phyloP scores from a whole-genome alignment of 2,888 invertebrate species.

The Vesta saturnalis region DNA sequence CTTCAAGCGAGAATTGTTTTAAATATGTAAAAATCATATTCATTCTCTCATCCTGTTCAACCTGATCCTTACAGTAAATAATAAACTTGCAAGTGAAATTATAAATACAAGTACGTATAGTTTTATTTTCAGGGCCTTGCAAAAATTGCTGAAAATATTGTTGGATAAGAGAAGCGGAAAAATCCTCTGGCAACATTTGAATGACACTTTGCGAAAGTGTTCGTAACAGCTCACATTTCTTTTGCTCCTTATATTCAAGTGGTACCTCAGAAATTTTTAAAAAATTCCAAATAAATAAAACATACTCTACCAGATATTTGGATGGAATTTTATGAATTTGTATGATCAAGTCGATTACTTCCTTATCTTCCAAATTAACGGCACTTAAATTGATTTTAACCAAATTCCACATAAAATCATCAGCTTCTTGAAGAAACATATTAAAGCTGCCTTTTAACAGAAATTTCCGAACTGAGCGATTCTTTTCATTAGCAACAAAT shows the following conservation, averaged over 20 bases:
- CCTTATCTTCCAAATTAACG: background rate
- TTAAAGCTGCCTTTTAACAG: constrained; percentile 20
- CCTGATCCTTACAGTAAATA: constrained; percentile 8
- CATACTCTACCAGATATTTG: constrained; percentile 3
- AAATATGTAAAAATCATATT: background rate
- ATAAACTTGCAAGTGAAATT: constrained; percentile 13
- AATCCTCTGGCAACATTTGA: background rate
- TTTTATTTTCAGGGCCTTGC: background rate
- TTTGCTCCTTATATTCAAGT: background rate
- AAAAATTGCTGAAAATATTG: background rate
- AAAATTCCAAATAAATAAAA: constrained; percentile 10
- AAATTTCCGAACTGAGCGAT: constrained; percentile 18
- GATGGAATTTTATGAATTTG: background rate
- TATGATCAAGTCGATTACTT: background rate
- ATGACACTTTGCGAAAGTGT: background rate
- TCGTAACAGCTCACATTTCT: background rate
- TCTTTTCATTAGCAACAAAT: constrained; percentile 10
- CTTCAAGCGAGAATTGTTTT: background rate
- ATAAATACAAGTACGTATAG: background rate
- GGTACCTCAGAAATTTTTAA: background rate
- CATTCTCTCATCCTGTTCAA: background rate
- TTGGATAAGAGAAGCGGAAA: background rate
- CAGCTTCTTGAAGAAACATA: constrained; percentile 18
- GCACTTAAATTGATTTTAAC: background rate
- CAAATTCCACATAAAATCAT: constrained; percentile 18